Evolutionary conservation across 2,888 invertebrate genomes (phyloP), one percentile per base, ranked within the genome.

Genomic region (Deilephila porcellus): DNA sequence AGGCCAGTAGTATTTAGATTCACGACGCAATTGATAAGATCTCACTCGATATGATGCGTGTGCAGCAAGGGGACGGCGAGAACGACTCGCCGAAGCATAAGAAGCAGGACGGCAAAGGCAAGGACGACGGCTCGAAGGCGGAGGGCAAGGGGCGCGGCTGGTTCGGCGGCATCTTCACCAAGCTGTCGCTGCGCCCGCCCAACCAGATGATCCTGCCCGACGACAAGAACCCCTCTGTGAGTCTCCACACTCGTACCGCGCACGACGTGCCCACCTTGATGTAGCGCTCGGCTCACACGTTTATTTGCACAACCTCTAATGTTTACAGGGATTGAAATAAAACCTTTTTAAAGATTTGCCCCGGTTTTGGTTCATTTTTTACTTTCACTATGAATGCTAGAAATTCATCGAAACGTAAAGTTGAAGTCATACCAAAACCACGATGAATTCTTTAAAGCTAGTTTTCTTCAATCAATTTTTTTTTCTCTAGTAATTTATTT

Each of bases 151-250:
- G 75, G 77, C 75, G 93, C 76, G 97, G 98, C 74, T 98, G 98
- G 98, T 97, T 98, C 85, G 98, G 98, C 77, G 98, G 98, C 71
- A 95, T 98, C 82, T 97, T 98, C 94, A 97, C 96, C 90, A 98
- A 97, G 91, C 95, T 98, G 75, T 96, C 97, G 29, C 95, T 97
- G 73, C 97, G 97, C 81, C 97, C 97, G 64, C 98, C 98, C 92
- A 98, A 98, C 95, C 98, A 98, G 95, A 98, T 98, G 98, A 98
- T 97, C 86, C 95, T 99, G 81, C 99, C 99, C 0, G 98, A 99
- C 93, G 99, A 99, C 93, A 98, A 97, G 90, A 97, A 99, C 94
- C 98, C 98, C 77, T 95, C 97, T 78, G 98, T 98, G 95, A 96
- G 96, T 94, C 79, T 29, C 29, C 53, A 72, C 64, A 20, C 71